Percentiles rank a stretch among this genome's conserved stretches.
Conservation (phyloP, 2,113 vertebrate species). For the Macaca nemestrina region DNA sequence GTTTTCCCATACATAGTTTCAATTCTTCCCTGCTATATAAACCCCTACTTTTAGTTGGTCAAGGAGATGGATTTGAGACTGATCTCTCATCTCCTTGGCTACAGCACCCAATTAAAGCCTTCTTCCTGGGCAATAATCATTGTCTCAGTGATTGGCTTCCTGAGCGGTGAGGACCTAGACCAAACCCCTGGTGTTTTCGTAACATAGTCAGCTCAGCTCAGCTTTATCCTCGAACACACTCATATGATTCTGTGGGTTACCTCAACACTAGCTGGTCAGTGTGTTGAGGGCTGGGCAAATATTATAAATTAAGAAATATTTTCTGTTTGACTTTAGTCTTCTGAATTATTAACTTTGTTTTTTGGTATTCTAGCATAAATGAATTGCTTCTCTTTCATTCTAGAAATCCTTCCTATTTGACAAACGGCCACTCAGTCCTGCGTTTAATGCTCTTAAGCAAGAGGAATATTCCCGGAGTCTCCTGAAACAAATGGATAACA, state of each 20-base stretch:
- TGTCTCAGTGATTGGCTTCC: too few species aligned
- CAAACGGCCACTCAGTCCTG: slow-evolving; percentile 83
- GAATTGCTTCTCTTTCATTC: slow-evolving; percentile 56
- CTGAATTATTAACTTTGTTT: neutral
- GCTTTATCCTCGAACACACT: neutral
- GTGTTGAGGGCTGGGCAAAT: neutral
- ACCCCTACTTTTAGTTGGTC: too few species aligned
- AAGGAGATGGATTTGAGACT: too few species aligned
- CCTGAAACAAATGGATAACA: slow-evolving; percentile 80
- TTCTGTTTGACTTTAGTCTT: slow-evolving; percentile 15
- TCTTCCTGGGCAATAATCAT: too few species aligned
- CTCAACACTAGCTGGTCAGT: neutral
- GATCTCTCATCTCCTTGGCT: too few species aligned
- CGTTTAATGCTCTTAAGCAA: slow-evolving; percentile 78
- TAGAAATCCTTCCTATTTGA: slow-evolving; percentile 88
- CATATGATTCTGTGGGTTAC: neutral
- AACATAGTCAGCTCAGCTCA: neutral
- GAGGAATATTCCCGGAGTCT: slow-evolving; percentile 83
- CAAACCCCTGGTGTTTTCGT: too few species aligned
- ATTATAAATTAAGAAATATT: slow-evolving; percentile 14
- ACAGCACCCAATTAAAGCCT: too few species aligned
- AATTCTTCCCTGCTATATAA: too few species aligned
- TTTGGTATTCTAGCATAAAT: neutral
- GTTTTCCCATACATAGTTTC: too few species aligned
- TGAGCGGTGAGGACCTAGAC: too few species aligned